Evolutionary conservation across 2,888 invertebrate genomes (phyloP), one percentile per base, ranked within the genome.

Genomic region (Nephrotoma appendiculata): DNA sequence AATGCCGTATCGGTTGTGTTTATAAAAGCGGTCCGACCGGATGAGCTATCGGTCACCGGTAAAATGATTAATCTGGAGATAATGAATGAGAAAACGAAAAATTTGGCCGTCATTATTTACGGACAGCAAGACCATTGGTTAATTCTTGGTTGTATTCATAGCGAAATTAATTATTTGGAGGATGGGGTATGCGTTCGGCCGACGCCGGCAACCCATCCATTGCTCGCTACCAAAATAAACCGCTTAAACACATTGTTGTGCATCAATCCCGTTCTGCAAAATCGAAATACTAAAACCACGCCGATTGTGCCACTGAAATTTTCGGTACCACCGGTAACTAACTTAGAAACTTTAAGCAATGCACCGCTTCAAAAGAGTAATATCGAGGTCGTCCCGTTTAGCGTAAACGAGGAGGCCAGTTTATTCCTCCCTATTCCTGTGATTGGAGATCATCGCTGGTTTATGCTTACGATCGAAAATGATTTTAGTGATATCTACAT

Each of bases 401-500:
- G 88, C 0, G 88, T 89, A n/a, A 42, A 15, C 1, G 90, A 91
- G 44, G 88, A 90, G 15, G 87, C 87, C 2, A 90, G 90, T 41
- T 88, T 91, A 57, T 89, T 89, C 41, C 89, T 90, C 5, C 91
- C 91, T 0, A 90, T 90, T 86, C 86, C 88, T 2, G 87, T 89
- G 4, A 83, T 86, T 1, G 85, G 88, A 0, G 90, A 91, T 87
- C 91, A 91, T 87, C 90, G 90, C 44, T 92, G 92, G 91, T 89
- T 91, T 5, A 90, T 91, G 15, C 88, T 92, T 2, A 90, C 90
- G 83, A 88, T 92, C 3, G 89, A 88, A 19, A 90, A 90, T 87
- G 92, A 92, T 88, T 92, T 91, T 87, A 91, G 92, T 5, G 91
- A 91, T 87, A 90, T 92, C 86, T 91, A 90, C 85, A 90, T 92